Base-by-base conservation (phyloP, 2,888 invertebrate genomes). In the Tiphia femorata region DNA sequence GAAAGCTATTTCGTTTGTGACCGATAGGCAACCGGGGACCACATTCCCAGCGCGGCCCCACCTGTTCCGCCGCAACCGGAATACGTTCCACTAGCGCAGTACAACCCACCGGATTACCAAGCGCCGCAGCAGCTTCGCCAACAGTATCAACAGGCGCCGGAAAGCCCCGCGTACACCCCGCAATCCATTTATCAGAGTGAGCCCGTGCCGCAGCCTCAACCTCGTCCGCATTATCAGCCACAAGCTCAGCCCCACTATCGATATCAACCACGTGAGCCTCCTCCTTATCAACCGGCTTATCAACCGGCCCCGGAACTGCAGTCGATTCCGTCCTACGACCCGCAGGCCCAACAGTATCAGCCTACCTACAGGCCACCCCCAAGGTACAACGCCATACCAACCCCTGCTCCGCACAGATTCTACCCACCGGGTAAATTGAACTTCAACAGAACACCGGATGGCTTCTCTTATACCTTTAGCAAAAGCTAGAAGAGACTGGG, bases 391-490 rank as follows among this genome's bases (percentile, higher is more conserved):
- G 86, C 86, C 53, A 81, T 85, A 23, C 88, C 90, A 50, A 93
- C 93, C 49, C 91, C 88, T 61, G 85, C 89, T 21, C 92, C 93
- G 16, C 88, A 89, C 76, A 88, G 91, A 73, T 93, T 93, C 86
- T 92, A 91, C 81, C 94, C 93, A 48, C 94, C 94, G 23, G 95
- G 95, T 69, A 94, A 94, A 84, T 88, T 95, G 76, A 91, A 91
- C 72, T 87, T 95, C 71, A 94, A 94, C 86, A 88, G 95, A 79
- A 93, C 93, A 57, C 94, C 94, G 33, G 95, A 95, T 79, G 95
- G 95, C 77, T 95, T 90, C 86, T 92, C 93, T 76, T 95, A 93
- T 85, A 92, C 90, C 68, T 94, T 94, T 87, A 92, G 91, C 86
- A 92, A 90, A 82, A 86, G 86, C 67, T 86, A 82, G 20, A 14